Evolutionary conservation across 1,140 invertebrate species (phyloP).

Genomic region (Aphelenchoides fujianensis): DNA sequence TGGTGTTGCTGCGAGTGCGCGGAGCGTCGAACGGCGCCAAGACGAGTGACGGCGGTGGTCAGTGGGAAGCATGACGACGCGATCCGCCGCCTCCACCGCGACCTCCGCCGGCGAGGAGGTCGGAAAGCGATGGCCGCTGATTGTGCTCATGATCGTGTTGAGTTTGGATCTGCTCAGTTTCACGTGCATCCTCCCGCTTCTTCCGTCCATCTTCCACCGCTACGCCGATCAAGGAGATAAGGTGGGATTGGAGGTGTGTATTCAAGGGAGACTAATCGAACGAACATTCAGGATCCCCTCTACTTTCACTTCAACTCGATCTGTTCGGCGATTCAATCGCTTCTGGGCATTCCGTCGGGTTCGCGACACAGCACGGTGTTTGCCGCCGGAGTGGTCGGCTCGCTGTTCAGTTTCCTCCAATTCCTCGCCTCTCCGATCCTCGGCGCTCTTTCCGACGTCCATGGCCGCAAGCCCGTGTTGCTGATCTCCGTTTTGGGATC

Average conservation of each 20-base stretch:
- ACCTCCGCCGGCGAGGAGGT: not conserved
- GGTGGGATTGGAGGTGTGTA: slow-evolving; percentile 13
- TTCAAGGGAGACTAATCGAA: not conserved
- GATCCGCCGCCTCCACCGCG: too few species aligned
- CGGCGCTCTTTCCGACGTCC: slow-evolving; percentile 88
- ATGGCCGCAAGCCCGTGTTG: slow-evolving; percentile 83
- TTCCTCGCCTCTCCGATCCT: slow-evolving; percentile 89
- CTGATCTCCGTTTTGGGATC: slow-evolving; percentile 76
- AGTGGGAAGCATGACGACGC: too few species aligned
- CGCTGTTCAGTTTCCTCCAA: slow-evolving; percentile 92
- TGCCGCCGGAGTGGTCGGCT: slow-evolving; percentile 74
- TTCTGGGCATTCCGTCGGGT: slow-evolving; percentile 45
- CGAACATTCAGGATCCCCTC: slow-evolving; percentile 54
- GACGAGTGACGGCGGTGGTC: too few species aligned
- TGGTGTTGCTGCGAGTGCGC: not conserved
- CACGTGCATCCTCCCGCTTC: slow-evolving; percentile 59
- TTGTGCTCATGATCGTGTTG: slow-evolving; percentile 44
- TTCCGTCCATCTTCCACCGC: slow-evolving; percentile 54
- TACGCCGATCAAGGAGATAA: slow-evolving; percentile 31
- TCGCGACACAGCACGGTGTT: slow-evolving; percentile 56
- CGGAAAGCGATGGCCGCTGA: not conserved
- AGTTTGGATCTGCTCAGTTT: slow-evolving; percentile 57
- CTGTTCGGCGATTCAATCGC: slow-evolving; percentile 43
- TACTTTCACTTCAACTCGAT: slow-evolving; percentile 42
- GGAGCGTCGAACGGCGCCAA: not conserved